phyloP scores from a whole-genome alignment of 2,888 invertebrate genomes.

The Diplazon laetatorius region DNA sequence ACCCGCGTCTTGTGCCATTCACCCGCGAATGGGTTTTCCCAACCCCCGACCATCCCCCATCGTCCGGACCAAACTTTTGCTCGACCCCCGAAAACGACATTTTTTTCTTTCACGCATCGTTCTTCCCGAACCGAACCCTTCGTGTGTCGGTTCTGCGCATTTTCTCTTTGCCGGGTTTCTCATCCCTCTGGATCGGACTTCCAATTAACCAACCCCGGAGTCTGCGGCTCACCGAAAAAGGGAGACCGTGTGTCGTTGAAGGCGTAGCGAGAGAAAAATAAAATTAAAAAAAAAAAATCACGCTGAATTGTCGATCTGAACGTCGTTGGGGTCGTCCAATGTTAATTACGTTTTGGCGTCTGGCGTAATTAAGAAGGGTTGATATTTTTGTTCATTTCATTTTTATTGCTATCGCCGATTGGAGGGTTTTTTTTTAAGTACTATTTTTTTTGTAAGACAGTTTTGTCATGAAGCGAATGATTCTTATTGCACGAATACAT shows the following conservation, averaged over 20 bases:
- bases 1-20: slow-evolving; percentile 56
- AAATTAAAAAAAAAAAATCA: no score
- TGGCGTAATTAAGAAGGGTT: slow-evolving; percentile 52
- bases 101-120: slow-evolving; percentile 37
- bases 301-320: slow-evolving; percentile 61
- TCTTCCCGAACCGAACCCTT: slow-evolving; percentile 39
- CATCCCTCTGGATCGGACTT: slow-evolving; percentile 42
- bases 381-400: slow-evolving; percentile 61
- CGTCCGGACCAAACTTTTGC: slow-evolving; percentile 54
- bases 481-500: no score
- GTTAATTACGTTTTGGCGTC: slow-evolving; percentile 58
- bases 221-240: slow-evolving; percentile 63
- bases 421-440: no score
- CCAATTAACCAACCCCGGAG: slow-evolving; percentile 65
- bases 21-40: slow-evolving; percentile 51
- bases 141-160: slow-evolving; percentile 7
- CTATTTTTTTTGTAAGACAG: no score
- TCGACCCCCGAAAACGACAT: slow-evolving; percentile 45
- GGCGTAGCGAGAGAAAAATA: slow-evolving; percentile 41
- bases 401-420: slow-evolving; percentile 15
- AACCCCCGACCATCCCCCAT: slow-evolving; percentile 36
- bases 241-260: slow-evolving; percentile 34
- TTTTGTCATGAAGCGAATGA: no score
- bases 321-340: slow-evolving; percentile 55
- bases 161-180: not conserved